A percentile compares a stretch with the other conserved stretches of the same genome.
phyloP scores from a whole-genome alignment of 2,888 invertebrate genomes.

The Epirrhoe tristata region DNA sequence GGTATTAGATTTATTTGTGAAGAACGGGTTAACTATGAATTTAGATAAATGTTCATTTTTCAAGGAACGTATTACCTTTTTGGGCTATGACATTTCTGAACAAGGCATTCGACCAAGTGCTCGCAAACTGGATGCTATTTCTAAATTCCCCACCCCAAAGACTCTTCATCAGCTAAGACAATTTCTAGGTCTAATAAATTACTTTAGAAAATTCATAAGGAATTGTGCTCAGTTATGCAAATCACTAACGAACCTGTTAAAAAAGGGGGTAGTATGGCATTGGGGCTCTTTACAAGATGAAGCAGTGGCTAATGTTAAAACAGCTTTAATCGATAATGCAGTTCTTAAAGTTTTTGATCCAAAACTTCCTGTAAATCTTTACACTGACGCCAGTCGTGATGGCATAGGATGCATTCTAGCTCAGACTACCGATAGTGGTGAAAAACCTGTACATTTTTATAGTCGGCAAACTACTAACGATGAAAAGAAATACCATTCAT shows the following conservation, averaged over 20 bases:
- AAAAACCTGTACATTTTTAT: constrained; percentile 22
- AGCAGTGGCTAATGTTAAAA: constrained; percentile 1
- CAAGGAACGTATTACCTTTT: constrained; percentile 38
- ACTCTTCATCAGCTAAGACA: constrained; percentile 6
- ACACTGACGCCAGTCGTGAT: constrained; percentile 9
- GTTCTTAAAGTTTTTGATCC: constrained; percentile 1
- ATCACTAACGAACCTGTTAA: not conserved
- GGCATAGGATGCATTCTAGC: not conserved
- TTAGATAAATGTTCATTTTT: constrained; percentile 47
- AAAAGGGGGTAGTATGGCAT: constrained; percentile 6
- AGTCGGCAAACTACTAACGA: constrained; percentile 22
- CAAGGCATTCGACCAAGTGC: constrained; percentile 35
- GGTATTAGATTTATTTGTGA: constrained; percentile 19
- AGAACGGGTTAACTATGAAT: constrained; percentile 45
- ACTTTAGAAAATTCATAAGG: not conserved
- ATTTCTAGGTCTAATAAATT: constrained; percentile 7
- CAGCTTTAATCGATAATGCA: not conserved
- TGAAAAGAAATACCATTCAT: constrained; percentile 31
- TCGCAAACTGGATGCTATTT: not conserved
- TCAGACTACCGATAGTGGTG: not conserved
- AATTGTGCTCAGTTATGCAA: constrained; percentile 4
- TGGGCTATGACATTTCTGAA: constrained; percentile 42
- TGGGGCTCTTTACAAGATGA: constrained; percentile 7
- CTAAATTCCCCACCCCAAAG: not conserved
- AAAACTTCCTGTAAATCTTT: not conserved